Conservation (phyloP, 2,888 invertebrate species). For the Eilema griseolum region DNA sequence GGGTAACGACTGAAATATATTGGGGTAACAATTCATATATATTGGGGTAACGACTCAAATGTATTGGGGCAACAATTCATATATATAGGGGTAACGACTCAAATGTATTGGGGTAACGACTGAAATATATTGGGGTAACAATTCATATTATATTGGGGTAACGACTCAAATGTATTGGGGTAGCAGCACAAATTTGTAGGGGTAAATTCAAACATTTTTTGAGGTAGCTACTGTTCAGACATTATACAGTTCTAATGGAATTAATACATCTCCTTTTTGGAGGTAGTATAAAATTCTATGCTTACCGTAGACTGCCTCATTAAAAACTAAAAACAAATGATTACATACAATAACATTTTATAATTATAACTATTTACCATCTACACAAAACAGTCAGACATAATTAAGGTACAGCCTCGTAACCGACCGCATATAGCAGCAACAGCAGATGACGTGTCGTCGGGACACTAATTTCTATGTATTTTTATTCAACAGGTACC, state of each 20-base stretch:
- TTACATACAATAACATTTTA: slow-evolving; percentile 18
- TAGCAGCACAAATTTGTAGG: not conserved
- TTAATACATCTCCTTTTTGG: not conserved
- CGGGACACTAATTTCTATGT: no score
- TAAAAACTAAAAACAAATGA: slow-evolving; percentile 44
- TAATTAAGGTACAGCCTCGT: slow-evolving; percentile 6
- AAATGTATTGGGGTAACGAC: not conserved
- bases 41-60: no score
- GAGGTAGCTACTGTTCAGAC: not conserved
- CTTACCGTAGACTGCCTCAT: slow-evolving; percentile 26
- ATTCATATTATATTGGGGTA: not conserved
- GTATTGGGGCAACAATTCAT: not conserved
- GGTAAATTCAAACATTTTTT: not conserved
- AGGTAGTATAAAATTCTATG: slow-evolving; percentile 15
- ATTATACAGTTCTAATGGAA: not conserved
- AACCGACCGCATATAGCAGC: no score
- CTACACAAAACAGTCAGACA: slow-evolving; percentile 34
- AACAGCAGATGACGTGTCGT: no score
- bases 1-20: not conserved
- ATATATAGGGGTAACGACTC: no score
- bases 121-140: no score
- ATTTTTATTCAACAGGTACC: no score
- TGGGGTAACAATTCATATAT: not conserved
- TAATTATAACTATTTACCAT: slow-evolving; percentile 14
- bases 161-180: not conserved